Evolutionary conservation across 1,140 invertebrate genomes (phyloP).

Genomic region (Platyscapa corneri): DNA sequence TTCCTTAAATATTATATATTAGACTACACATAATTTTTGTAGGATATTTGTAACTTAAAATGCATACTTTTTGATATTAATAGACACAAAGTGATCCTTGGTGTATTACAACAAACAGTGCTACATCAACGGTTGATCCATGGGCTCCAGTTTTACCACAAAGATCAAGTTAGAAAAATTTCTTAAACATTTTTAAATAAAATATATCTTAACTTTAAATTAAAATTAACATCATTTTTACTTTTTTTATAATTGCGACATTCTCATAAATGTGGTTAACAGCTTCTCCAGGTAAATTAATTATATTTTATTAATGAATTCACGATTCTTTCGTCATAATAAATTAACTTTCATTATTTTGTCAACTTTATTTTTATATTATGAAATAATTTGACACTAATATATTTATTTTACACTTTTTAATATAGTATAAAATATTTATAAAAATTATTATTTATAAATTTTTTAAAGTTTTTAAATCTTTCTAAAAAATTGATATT

Average conservation of each 20-base stretch:
- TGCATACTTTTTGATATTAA: no score
- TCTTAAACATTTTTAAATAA: background rate
- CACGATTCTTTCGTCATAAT: no score
- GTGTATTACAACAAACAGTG: slow-evolving; percentile 70
- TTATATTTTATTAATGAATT: slow-evolving; percentile 16
- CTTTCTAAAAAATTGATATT: no score
- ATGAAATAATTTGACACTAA: background rate
- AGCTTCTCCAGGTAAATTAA: slow-evolving; percentile 59
- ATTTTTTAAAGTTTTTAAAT: no score
- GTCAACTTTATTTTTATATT: background rate
- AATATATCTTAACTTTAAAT: slow-evolving; percentile 10
- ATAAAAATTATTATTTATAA: no score
- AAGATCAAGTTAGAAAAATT: slow-evolving; percentile 62
- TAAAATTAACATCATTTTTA: slow-evolving; percentile 50
- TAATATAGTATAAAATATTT: slow-evolving; percentile 6
- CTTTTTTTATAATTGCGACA: slow-evolving; percentile 52
- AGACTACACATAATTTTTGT: no score
- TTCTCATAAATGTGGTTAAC: slow-evolving; percentile 56
- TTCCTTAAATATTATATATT: no score
- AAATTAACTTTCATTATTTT: slow-evolving; percentile 42
- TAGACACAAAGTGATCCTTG: slow-evolving; percentile 76
- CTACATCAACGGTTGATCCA: slow-evolving; percentile 71
- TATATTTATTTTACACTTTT: slow-evolving; percentile 31
- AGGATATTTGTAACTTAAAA: no score
- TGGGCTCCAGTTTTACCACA: slow-evolving; percentile 75